Base-by-base conservation (phyloP, 2,888 invertebrate species). In the Saturnia pavonia region DNA sequence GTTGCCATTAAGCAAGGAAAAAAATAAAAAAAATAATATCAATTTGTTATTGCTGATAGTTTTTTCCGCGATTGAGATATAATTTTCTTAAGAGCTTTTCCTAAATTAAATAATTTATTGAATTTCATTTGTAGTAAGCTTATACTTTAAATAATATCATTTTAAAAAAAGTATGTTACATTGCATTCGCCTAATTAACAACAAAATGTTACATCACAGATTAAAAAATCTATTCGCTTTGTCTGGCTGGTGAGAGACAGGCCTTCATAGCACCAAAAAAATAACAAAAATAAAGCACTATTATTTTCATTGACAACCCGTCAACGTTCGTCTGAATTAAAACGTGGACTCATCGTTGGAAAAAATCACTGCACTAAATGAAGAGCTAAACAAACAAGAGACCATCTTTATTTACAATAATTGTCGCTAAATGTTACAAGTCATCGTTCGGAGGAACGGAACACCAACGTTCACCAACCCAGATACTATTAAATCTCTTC, bases 331-430 rank as follows among this genome's bases (percentile, higher is more conserved):
- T 71, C 69, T 40, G 71, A 77, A 75, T 77, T 73, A 75, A 84
- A 82, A 76, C 74, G 78, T 73, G 74, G 76, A 84, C 74, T 85
- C 85, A 83, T 80, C 77, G 77, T 82, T 72, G 75, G 77, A 85
- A 88, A 86, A 88, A 89, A 89, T 85, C 82, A 83, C 85, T 86
- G 87, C 82, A 86, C 85, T 88, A 90, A 92, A 92, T 92, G 91
- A 92, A 92, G 91, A 89, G 90, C 86, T 91, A 88, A 91, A 90
- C 90, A 92, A 94, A 92, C 86, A 92, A 75, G 87, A 87, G 86
- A 82, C 67, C 78, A 83, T 88, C 87, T 90, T 91, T 92, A 91
- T 91, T 91, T 90, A 91, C 88, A 86, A 90, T 92, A 91, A 92
- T 92, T 91, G 88, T 88, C 83, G 82, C 75, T 78, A 75, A 79